Percentiles rank a stretch among this genome's conserved stretches.
These are phyloP conservation scores for Antheraea assamensis DNA, from an alignment of 2,888 invertebrate species.

Conservation along the genomic window DNA sequence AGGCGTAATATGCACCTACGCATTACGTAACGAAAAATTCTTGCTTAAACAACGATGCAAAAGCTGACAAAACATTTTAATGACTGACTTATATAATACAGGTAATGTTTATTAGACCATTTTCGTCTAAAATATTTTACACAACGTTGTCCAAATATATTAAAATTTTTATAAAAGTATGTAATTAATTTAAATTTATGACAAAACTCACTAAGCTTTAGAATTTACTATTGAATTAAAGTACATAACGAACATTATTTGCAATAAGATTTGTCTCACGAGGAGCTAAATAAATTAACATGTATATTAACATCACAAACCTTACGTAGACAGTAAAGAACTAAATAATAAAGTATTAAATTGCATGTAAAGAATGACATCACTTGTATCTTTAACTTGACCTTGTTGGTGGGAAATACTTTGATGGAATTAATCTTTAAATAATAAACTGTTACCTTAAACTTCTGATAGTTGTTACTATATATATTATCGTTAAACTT, in stretches of 20 bases:
- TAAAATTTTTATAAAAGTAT: not conserved
- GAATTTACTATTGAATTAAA: not conserved
- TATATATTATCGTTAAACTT: not conserved
- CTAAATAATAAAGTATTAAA: not conserved
- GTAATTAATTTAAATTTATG: not conserved
- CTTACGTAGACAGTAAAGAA: not conserved
- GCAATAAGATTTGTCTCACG: not conserved
- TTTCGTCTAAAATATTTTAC: not conserved
- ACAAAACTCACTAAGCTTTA: not conserved
- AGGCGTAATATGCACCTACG: not conserved
- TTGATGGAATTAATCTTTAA: not conserved
- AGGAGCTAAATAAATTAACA: not conserved
- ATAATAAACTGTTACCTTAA: not conserved
- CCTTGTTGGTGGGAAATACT: conserved; percentile 3
- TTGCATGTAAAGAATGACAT: conserved; percentile 12
- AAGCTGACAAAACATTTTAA: not conserved
- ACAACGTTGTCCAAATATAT: not conserved
- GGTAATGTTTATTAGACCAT: not conserved
- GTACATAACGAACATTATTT: too few species aligned
- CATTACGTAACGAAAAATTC: not conserved
- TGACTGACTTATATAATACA: not conserved
- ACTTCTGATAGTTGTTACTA: not conserved
- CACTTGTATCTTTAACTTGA: conserved; percentile 11
- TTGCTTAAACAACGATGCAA: not conserved
- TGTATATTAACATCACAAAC: not conserved